These are phyloP conservation scores for Spodoptera picta DNA, from an alignment of 2,888 invertebrate species.

Conservation along the genomic window DNA sequence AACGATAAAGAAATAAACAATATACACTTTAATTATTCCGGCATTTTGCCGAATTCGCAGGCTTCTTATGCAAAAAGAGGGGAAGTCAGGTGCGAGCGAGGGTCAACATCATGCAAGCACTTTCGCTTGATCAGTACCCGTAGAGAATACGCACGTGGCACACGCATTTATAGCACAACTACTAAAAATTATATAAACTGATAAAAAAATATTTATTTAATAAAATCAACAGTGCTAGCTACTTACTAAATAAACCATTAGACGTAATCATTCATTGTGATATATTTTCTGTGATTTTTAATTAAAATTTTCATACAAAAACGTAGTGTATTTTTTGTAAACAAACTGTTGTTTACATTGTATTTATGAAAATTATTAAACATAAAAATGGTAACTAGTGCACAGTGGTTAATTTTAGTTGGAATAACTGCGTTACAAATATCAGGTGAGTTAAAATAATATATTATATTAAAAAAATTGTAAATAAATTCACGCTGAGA, in stretches of 20 bases:
- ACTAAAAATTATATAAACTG: conserved; percentile 5
- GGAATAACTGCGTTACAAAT: conserved; percentile 78
- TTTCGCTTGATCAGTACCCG: conserved; percentile 81
- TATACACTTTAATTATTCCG: conserved; percentile 36
- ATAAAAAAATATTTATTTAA: conserved; percentile 6
- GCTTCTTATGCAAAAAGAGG: conserved; percentile 60
- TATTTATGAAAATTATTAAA: conserved; percentile 24
- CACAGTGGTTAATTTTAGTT: conserved; percentile 79
- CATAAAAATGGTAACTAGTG: conserved; percentile 73
- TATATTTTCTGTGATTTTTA: conserved; percentile 25
- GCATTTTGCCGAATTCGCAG: conserved; percentile 42
- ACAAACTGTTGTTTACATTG: conserved; percentile 15
- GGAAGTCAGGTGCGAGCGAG: conserved; percentile 62
- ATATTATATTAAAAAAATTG: no score
- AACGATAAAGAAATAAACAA: no score
- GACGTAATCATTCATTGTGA: conserved; percentile 28
- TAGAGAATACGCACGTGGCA: conserved; percentile 67
- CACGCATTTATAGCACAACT: conserved; percentile 63
- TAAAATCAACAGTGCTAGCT: conserved; percentile 13
- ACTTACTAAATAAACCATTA: not conserved
- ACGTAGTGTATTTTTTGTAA: conserved; percentile 7
- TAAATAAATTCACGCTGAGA: no score
- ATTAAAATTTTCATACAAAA: not conserved
- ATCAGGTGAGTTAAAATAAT: conserved; percentile 71
- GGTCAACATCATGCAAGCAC: conserved; percentile 71